These are phyloP conservation scores for Pangasius sanitwongsei DNA, from an alignment of 2,797 vertebrate species.

Conservation along the genomic window DNA sequence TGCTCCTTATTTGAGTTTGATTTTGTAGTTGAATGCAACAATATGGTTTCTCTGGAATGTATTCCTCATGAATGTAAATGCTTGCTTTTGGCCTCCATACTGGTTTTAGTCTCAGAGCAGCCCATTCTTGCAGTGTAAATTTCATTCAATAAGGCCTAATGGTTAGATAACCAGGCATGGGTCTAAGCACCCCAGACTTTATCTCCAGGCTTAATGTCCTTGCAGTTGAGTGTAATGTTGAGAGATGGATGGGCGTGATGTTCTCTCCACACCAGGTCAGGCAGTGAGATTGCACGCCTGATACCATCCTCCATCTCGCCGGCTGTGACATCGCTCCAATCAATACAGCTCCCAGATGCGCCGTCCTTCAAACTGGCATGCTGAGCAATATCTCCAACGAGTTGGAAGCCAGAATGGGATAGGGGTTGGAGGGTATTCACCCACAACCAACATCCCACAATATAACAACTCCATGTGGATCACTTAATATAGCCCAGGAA, in stretches of 20 bases:
- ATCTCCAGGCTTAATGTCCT: conserved; percentile 78
- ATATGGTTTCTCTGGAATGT: conserved; percentile 13
- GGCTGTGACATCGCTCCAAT: conserved; percentile 73
- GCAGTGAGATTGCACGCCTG: conserved; percentile 76
- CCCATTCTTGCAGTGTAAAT: conserved; percentile 44
- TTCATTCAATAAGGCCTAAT: conserved; percentile 51
- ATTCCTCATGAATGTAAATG: background rate
- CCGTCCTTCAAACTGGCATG: conserved; percentile 71
- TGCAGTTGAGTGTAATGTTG: conserved; percentile 74
- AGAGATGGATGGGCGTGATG: conserved; percentile 74
- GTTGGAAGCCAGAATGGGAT: conserved; percentile 65
- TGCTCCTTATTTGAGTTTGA: conserved; percentile 8
- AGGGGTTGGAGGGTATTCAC: conserved; percentile 60
- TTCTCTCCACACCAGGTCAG: conserved; percentile 68
- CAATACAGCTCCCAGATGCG: conserved; percentile 71
- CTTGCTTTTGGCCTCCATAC: conserved; percentile 39
- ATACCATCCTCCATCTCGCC: conserved; percentile 76
- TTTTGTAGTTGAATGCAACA: conserved; percentile 23
- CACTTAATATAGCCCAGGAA: conserved; percentile 60
- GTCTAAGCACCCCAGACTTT: conserved; percentile 77
- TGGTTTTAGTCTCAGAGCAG: conserved; percentile 48
- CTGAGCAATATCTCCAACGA: conserved; percentile 70
- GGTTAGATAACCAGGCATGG: conserved; percentile 69
- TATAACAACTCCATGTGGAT: conserved; percentile 63
- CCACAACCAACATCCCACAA: conserved; percentile 42